Base-by-base conservation (phyloP, 2,797 vertebrate genomes). In the Rhinophrynus dorsalis region DNA sequence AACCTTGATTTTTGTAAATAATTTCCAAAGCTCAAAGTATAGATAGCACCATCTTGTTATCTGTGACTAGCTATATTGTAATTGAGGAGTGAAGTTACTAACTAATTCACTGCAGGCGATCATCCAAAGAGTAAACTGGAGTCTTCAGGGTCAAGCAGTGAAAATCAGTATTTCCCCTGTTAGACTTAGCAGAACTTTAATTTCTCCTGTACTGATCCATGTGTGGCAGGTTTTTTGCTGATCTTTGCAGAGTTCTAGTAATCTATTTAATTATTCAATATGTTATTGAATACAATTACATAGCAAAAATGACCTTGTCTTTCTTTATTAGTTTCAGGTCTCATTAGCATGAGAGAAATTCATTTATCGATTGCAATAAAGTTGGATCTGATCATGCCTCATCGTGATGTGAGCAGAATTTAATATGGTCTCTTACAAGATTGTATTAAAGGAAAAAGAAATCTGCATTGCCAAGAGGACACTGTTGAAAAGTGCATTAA, bases 251-350 rank as follows among this genome's bases (percentile, higher is more conserved):
- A 51, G 54, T 59, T 65, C 23, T 33, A n/a, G 18, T 21, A 51
- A 71, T 56, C 24, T 45, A 9, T 57, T 71, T 27, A 64, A 65
- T 65, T 72, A 72, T 72, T 72, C 54, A 72, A 42, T 59, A 52
- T 45, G n/a, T 38, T 57, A 59, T 59, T 72, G 69, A 72, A 65
- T 72, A 58, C 60, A 65, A 65, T 65, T 65, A 59, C 23, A 56
- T 12, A 38, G 32, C 44, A 65, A 64, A 57, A 65, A 48, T 72
- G 60, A 72, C 69, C 61, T 72, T 72, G 61, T 52, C 44, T 72
- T 64, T 56, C 51, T 65, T 65, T 72, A 58, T 65, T 65, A 57
- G 51, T 50, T 50, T 64, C 60, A 57, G 59, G 33, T 64, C 35
- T 23, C 52, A 71, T 71, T 58, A 58, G 42, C 60, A 64, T 71